Evolutionary conservation across 2,888 invertebrate genomes (phyloP).

Genomic region (Minunthozetes semirufus): DNA sequence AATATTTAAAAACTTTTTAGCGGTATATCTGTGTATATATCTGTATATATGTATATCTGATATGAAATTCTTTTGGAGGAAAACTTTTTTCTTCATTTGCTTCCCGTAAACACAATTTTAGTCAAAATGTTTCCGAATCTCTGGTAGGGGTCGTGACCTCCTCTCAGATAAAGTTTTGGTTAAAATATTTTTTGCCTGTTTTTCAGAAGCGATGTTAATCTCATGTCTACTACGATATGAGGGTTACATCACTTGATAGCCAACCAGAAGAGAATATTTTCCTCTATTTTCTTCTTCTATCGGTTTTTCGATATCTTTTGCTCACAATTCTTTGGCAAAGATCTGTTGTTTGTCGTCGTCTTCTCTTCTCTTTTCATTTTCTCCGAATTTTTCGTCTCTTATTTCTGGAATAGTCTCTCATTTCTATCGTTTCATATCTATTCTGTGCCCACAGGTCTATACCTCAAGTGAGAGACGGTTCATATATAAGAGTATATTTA

Average conservation of each 20-base stretch:
- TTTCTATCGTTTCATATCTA: background rate
- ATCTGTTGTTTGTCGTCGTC: background rate
- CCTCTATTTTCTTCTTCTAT: background rate
- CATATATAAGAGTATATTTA: conserved; percentile 6
- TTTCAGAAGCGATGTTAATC: conserved; percentile 16
- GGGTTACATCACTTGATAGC: conserved; percentile 15
- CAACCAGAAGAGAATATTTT: background rate
- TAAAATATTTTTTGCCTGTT: background rate
- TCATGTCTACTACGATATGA: background rate
- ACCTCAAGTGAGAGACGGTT: conserved; percentile 7
- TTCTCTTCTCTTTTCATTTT: background rate
- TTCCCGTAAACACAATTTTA: background rate
- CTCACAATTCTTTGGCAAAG: background rate
- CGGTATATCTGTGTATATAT: background rate
- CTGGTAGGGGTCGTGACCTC: conserved; percentile 7
- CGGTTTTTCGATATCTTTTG: background rate
- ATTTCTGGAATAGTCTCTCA: background rate
- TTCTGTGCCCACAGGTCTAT: conserved; percentile 17
- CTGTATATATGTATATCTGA: too few relatives aligned
- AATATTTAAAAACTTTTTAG: background rate
- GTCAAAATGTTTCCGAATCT: background rate
- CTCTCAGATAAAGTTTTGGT: background rate
- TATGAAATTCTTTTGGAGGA: background rate
- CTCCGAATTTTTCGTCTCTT: background rate
- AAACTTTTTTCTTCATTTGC: background rate